phyloP scores from a whole-genome alignment of 2,888 invertebrate species.

The Phoronis australis region DNA sequence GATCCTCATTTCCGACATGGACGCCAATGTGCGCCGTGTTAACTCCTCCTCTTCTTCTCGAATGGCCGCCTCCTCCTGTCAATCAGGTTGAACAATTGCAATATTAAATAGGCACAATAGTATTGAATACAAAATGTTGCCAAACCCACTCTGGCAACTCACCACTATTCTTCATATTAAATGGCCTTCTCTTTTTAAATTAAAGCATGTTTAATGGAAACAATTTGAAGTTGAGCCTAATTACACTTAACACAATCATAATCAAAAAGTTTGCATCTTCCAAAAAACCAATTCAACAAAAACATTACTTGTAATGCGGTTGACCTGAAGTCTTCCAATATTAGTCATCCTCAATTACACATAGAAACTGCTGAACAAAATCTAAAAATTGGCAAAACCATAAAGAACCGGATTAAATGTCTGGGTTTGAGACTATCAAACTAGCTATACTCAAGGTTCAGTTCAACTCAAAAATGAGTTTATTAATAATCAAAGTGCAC shows the following conservation, averaged over 20 bases:
- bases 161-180: too few relatives aligned
- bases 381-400: too few relatives aligned
- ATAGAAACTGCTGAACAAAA: not conserved
- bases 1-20: constrained; percentile 49
- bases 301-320: not conserved
- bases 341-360: not conserved
- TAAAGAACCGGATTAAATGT: too few relatives aligned
- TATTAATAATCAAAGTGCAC: too few relatives aligned
- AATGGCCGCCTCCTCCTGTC: constrained; percentile 3
- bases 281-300: not conserved
- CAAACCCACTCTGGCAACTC: too few relatives aligned
- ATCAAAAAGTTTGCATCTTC: constrained; percentile 30
- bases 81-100: too few relatives aligned
- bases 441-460: too few relatives aligned
- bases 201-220: not conserved
- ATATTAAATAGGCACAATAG: too few relatives aligned
- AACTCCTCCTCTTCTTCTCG: constrained; percentile 38
- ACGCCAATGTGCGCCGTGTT: constrained; percentile 32
- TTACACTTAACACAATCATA: constrained; percentile 18
- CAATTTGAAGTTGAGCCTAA: not conserved
- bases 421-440: too few relatives aligned
- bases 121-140: too few relatives aligned
- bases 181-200: too few relatives aligned
- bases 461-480: too few relatives aligned
- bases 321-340: not conserved